phyloP scores from a whole-genome alignment of 2,888 invertebrate species.

The Gnatocerus cornutus region DNA sequence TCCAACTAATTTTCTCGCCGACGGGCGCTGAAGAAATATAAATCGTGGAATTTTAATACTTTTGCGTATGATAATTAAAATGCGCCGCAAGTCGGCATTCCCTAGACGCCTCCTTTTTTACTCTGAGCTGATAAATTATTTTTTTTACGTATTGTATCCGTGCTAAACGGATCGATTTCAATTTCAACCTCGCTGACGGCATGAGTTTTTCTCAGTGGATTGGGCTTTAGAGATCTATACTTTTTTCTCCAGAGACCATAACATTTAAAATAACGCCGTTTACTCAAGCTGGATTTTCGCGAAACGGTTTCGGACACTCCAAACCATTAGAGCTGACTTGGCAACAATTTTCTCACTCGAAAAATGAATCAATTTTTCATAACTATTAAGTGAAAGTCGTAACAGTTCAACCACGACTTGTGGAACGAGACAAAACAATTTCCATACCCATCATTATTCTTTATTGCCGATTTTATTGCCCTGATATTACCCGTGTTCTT shows the following conservation, averaged over 20 bases:
- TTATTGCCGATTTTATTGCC: conserved; percentile 14
- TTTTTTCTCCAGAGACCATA: conserved; percentile 27
- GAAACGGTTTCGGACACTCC: not conserved
- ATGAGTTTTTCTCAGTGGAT: conserved; percentile 28
- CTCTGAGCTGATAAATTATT: conserved; percentile 18
- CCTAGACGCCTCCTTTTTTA: conserved; percentile 8
- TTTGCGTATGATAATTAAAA: conserved; percentile 15
- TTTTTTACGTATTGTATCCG: conserved; percentile 25
- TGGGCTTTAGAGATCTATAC: conserved; percentile 29
- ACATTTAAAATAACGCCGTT: conserved; percentile 25
- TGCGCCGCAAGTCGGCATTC: conserved; percentile 8
- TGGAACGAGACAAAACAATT: no score
- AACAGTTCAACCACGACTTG: no score
- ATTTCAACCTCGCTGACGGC: conserved; percentile 33
- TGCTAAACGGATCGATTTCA: conserved; percentile 31
- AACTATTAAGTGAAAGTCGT: no score
- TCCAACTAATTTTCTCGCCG: not conserved
- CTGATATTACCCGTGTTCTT: conserved; percentile 7
- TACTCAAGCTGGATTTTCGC: conserved; percentile 7
- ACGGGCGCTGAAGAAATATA: not conserved
- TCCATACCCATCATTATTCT: conserved; percentile 12
- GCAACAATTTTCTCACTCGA: conserved; percentile 8
- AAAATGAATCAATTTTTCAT: no score
- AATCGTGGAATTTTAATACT: conserved; percentile 9
- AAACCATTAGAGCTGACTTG: not conserved